Evolutionary conservation across 92 coral and sea anemone genomes (phyloP).

Genomic region (Epizoanthus illoricatus): DNA sequence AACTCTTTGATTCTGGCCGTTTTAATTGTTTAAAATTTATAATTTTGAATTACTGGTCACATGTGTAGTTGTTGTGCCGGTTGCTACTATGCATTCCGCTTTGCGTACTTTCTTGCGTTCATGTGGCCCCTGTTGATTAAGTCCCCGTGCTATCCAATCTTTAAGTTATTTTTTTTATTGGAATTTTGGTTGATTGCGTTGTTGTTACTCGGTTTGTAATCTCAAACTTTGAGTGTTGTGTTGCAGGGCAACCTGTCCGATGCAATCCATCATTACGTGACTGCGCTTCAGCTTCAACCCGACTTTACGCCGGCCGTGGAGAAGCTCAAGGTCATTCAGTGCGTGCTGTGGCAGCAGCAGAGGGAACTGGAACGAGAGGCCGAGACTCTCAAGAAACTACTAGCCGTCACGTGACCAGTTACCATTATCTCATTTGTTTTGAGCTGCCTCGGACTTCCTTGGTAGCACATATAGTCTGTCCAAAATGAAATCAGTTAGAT

Average conservation of each 20-base stretch:
- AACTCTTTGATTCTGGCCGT: no score
- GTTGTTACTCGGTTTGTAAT: not conserved
- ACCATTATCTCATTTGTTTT: conserved; percentile 5
- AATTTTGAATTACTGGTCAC: no score
- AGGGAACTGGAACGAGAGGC: conserved; percentile 77
- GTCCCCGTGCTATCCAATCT: no score
- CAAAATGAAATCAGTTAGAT: no score
- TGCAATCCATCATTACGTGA: conserved; percentile 75
- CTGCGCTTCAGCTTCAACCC: conserved; percentile 73
- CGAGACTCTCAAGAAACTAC: conserved; percentile 62
- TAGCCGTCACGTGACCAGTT: conserved; percentile 52
- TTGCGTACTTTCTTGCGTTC: no score
- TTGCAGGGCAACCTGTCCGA: conserved; percentile 63
- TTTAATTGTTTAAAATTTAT: no score
- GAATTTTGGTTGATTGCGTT: not conserved
- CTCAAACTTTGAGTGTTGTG: not conserved
- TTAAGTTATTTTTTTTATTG: no score
- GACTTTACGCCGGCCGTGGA: conserved; percentile 78
- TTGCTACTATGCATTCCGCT: no score
- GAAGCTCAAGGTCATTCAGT: conserved; percentile 69
- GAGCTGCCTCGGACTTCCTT: no score
- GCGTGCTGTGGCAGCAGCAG: conserved; percentile 83
- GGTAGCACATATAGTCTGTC: no score
- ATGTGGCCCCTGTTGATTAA: no score
- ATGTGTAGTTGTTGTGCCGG: no score